Evolutionary conservation across 2,888 invertebrate genomes (phyloP), one percentile per base, ranked within the genome.

Genomic region (Lycocerus yunnanus): DNA sequence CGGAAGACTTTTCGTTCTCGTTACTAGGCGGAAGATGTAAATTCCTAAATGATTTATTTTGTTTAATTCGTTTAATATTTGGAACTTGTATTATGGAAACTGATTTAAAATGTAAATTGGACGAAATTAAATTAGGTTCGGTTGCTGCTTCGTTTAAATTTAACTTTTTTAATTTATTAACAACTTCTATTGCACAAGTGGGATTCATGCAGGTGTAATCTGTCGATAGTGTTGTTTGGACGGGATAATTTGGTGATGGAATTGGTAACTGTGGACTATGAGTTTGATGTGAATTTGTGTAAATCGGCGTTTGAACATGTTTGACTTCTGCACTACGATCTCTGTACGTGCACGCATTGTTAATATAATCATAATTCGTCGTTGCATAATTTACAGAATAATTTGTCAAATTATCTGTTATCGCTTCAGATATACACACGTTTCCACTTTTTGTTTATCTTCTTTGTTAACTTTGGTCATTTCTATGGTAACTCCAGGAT

Each of bases 171-270:
- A 80, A 70, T 13, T 67, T 82, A 81, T 82, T 84, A 81, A 83
- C 83, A 83, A 77, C 27, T 59, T 77, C 70, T 21, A 72, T 72
- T 16, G 58, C 61, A 20, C 18, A 13, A 14, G 58, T 27, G 27
- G 16, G n/a, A n/a, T 21, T 20, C 18, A 24, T n/a, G 21, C 21
- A 21, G n/a, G 63, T 72, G 21, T 68, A 69, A 24, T 79, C 78
- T 58, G 80, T 74, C 9, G 78, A 79, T 65, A 81, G 69, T 75
- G 81, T 82, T 21, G 81, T 83, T 79, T 83, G 84, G 72, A 85
- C 81, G 20, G 85, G 87, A 81, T 86, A 86, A 75, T 84, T 86
- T 4, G 86, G 86, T 16, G 86, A 86, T 27, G 86, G 85, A 66
- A 84, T 80, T 24, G 87, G 86, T 77, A 86, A 78, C 77, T 86